A percentile compares a stretch with the other conserved stretches of the same genome.
Evolutionary conservation across 2,113 vertebrate species (phyloP).

Genomic region (Cebus imitator): DNA sequence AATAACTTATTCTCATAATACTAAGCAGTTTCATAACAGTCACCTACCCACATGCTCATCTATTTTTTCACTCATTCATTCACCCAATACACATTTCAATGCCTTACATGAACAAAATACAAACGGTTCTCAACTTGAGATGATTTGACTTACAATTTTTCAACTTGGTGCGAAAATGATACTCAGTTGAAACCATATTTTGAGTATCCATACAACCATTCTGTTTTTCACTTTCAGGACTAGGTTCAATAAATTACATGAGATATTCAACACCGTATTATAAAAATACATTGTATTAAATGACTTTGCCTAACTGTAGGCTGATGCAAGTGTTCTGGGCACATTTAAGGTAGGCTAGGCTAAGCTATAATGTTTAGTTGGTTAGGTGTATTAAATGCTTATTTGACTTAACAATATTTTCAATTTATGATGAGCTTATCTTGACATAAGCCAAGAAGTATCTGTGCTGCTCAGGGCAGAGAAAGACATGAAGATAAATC

Average conservation of each 20-base stretch:
- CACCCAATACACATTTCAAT: background rate
- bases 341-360: background rate
- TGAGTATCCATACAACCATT: background rate
- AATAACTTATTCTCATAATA: background rate
- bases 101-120: background rate
- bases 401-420: background rate
- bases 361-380: background rate
- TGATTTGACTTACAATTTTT: background rate
- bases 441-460: background rate
- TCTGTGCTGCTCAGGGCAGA: background rate
- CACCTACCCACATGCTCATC: background rate
- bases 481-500: background rate
- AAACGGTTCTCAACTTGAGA: background rate
- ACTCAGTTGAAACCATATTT: background rate
- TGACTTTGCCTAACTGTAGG: background rate
- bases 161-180: background rate
- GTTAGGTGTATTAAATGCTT: background rate
- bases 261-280: background rate
- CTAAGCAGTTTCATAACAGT: background rate
- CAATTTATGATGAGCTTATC: background rate
- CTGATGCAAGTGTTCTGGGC: background rate
- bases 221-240: background rate
- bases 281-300: background rate
- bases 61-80: background rate
- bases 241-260: background rate